Conservation (phyloP, 2,113 vertebrate genomes). For the Seriola quinqueradiata region DNA sequence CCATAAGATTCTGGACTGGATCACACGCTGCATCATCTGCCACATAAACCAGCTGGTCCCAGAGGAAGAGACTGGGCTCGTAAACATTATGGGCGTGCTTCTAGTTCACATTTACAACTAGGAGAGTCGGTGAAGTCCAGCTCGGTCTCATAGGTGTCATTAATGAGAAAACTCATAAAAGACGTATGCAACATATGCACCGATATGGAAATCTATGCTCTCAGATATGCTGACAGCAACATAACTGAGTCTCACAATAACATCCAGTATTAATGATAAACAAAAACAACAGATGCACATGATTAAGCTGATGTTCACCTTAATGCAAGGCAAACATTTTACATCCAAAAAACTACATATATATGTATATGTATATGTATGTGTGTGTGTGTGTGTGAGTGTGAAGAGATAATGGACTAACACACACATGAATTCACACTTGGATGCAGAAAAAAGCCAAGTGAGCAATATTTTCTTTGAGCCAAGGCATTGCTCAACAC, state of each 20-base stretch:
- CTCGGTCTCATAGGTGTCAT: constrained; percentile 44
- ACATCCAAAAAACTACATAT: neutral
- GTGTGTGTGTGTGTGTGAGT: too few species aligned
- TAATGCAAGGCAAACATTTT: constrained; percentile 18
- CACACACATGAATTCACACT: constrained; percentile 22
- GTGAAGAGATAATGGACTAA: neutral
- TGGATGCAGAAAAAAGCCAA: constrained; percentile 40
- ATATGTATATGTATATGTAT: neutral
- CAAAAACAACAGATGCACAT: neutral
- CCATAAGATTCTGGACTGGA: constrained; percentile 8
- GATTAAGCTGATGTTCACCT: neutral
- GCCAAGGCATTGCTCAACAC: constrained; percentile 79
- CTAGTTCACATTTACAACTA: constrained; percentile 45
- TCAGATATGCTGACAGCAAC: constrained; percentile 7
- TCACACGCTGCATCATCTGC: constrained; percentile 45
- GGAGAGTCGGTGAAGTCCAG: constrained; percentile 32
- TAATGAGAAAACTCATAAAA: constrained; percentile 21
- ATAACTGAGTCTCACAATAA: neutral
- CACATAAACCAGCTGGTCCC: constrained; percentile 52
- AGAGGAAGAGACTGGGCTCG: constrained; percentile 53
- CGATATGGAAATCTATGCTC: constrained; percentile 7
- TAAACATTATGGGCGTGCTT: constrained; percentile 52
- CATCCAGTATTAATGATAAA: neutral
- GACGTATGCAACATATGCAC: constrained; percentile 36
- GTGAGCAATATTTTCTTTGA: constrained; percentile 39